phyloP scores from a whole-genome alignment of 2,113 vertebrate genomes.

The Desmodus rotundus region DNA sequence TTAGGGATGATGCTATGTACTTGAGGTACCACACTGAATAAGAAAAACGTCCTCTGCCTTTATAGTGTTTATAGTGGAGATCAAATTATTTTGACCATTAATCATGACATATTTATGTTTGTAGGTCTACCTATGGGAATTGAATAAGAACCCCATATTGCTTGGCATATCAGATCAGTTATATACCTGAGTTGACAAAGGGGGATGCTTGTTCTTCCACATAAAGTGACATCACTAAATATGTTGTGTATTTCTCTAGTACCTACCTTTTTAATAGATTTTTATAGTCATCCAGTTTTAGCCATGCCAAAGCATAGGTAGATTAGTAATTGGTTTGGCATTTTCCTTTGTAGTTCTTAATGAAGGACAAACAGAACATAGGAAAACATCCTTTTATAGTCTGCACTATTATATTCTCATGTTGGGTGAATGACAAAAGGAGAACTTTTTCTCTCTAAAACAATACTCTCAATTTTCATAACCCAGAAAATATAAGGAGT shows the following conservation, averaged over 20 bases:
- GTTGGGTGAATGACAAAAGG: neutral
- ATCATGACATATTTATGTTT: neutral
- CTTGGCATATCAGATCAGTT: neutral
- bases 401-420: neutral
- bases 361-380: neutral
- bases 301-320: neutral
- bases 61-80: neutral
- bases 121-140: neutral
- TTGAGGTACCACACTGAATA: neutral
- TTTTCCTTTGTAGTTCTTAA: neutral
- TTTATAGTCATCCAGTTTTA: neutral
- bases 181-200: neutral
- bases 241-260: neutral
- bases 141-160: neutral
- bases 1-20: neutral
- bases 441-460: neutral
- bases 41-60: neutral
- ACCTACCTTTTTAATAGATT: neutral
- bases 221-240: neutral
- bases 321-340: neutral
- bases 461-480: neutral
- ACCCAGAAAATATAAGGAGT: neutral
- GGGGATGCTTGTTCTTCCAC: neutral
- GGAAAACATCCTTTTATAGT: neutral
- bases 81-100: neutral